These are phyloP conservation scores for Microtus oregoni DNA, from an alignment of 2,113 vertebrate species.

Conservation along the genomic window DNA sequence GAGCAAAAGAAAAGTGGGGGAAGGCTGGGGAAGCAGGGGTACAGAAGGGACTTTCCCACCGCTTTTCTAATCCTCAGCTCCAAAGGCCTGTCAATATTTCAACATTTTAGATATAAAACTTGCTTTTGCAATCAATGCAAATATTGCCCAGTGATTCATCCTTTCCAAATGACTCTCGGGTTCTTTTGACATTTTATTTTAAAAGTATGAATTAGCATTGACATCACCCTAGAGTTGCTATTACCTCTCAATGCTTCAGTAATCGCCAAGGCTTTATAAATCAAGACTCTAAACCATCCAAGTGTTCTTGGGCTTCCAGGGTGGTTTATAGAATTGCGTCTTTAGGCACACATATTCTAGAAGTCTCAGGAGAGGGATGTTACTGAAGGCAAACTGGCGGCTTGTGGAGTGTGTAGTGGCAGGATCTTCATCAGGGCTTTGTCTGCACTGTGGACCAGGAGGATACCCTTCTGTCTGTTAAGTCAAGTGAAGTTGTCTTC, in stretches of 20 bases:
- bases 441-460: background rate
- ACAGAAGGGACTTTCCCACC: conserved; percentile 71
- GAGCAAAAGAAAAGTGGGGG: conserved; percentile 44
- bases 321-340: background rate
- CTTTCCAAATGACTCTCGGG: conserved; percentile 75
- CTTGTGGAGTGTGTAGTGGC: background rate
- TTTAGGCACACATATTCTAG: background rate
- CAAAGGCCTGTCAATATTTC: conserved; percentile 38
- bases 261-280: background rate
- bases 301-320: background rate
- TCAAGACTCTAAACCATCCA: conserved; percentile 1
- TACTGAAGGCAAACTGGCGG: background rate
- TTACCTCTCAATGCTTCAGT: conserved; percentile 47
- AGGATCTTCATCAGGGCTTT: background rate
- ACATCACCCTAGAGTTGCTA: background rate
- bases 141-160: conserved; percentile 74
- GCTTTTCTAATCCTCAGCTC: conserved; percentile 42
- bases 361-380: background rate
- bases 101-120: conserved; percentile 62
- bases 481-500: conserved; percentile 14
- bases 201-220: conserved; percentile 50
- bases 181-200: conserved; percentile 73
- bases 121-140: conserved; percentile 73
- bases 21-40: background rate
- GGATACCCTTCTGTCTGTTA: background rate